phyloP scores from a whole-genome alignment of 2,113 vertebrate species.

The Strix uralensis region DNA sequence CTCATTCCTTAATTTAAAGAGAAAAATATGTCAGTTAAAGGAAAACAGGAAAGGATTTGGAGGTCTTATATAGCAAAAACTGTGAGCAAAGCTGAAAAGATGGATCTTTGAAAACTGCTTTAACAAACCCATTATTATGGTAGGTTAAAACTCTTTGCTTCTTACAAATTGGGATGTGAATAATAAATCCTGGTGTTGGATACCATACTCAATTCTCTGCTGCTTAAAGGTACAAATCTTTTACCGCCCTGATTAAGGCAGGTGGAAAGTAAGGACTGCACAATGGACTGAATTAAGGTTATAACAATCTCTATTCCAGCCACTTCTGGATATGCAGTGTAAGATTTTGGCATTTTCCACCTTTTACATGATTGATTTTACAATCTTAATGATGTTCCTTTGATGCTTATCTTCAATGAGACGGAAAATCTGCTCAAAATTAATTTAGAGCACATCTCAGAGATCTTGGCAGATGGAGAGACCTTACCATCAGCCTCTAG shows the following conservation, averaged over 20 bases:
- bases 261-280: background rate
- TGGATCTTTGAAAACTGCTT: background rate
- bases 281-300: background rate
- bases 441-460: constrained; percentile 14
- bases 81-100: background rate
- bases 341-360: constrained; percentile 5
- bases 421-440: constrained; percentile 22
- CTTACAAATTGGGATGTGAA: background rate
- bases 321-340: background rate
- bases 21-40: background rate
- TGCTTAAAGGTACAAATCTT: background rate
- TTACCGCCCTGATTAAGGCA: background rate
- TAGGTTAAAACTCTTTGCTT: background rate
- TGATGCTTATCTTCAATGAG: constrained; percentile 18
- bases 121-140: background rate
- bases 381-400: background rate
- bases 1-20: background rate
- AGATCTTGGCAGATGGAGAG: background rate
- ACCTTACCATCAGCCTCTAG: background rate
- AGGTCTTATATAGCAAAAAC: background rate
- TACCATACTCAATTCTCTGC: background rate
- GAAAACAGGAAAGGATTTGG: background rate
- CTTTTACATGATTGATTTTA: constrained; percentile 28
- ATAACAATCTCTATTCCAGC: background rate
- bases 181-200: background rate